These are phyloP conservation scores for Neoniphon sammara DNA, from an alignment of 2,797 vertebrate genomes.

Conservation along the genomic window DNA sequence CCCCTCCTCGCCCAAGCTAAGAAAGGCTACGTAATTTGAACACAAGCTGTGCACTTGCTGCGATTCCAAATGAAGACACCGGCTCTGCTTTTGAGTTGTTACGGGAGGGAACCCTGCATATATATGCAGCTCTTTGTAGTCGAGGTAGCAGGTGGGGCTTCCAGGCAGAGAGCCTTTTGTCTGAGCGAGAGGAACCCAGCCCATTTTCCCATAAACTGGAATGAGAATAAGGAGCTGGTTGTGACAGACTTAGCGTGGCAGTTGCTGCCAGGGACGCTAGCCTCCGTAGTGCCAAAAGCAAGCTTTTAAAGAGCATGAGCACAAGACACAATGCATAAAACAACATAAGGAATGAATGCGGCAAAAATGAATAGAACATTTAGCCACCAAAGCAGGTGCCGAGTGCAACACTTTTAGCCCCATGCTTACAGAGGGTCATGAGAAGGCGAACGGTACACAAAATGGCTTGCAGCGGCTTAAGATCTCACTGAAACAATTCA, in stretches of 20 bases:
- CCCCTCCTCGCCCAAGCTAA: not conserved
- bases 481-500: not conserved
- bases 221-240: conserved; percentile 50
- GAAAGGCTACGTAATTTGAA: conserved; percentile 20
- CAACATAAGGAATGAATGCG: not conserved
- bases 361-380: conserved; percentile 13
- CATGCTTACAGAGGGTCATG: not conserved
- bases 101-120: conserved; percentile 1
- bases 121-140: conserved; percentile 59
- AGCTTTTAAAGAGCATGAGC: conserved; percentile 32
- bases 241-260: conserved; percentile 39
- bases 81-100: conserved; percentile 24
- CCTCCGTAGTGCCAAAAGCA: conserved; percentile 31
- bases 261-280: conserved; percentile 45
- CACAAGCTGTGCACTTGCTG: conserved; percentile 35
- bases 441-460: not conserved
- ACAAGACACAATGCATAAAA: conserved; percentile 6
- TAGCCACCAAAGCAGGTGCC: not conserved
- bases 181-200: conserved; percentile 45
- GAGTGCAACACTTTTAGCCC: not conserved
- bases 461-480: conserved; percentile 3
- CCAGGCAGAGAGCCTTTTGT: conserved; percentile 61
- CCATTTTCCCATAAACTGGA: conserved; percentile 55
- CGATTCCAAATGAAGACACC: conserved; percentile 40
- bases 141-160: conserved; percentile 60